Evolutionary conservation across 2,113 vertebrate species (phyloP).

Genomic region (Macrotis lagotis): DNA sequence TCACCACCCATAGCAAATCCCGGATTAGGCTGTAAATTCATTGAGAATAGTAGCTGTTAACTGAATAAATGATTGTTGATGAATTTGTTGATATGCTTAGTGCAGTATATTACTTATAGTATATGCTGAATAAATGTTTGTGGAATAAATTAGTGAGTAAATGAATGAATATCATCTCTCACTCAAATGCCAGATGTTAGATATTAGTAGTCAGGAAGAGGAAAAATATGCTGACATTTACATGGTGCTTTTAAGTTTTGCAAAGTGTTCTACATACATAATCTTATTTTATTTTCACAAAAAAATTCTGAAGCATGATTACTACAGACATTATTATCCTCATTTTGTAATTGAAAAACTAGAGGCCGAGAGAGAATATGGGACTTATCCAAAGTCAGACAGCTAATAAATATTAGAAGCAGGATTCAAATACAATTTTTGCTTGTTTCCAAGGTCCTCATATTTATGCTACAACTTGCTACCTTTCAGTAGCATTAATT

Average conservation of each 20-base stretch:
- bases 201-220: background rate
- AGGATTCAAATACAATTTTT: background rate
- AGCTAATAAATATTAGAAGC: background rate
- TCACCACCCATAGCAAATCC: background rate
- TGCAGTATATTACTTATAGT: background rate
- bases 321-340: background rate
- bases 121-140: too few species aligned
- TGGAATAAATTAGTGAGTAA: background rate
- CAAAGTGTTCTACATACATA: background rate
- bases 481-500: background rate
- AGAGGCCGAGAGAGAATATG: background rate
- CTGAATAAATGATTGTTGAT: background rate
- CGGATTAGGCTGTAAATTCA: background rate
- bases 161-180: background rate
- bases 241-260: background rate
- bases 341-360: background rate
- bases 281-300: background rate
- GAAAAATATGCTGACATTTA: background rate
- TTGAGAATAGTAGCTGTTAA: background rate
- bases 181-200: background rate
- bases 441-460: background rate
- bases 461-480: background rate
- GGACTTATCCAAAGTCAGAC: background rate
- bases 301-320: background rate
- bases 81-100: background rate